Conservation (phyloP, 2,113 vertebrate genomes). For the Myanophis thanlyinensis region DNA sequence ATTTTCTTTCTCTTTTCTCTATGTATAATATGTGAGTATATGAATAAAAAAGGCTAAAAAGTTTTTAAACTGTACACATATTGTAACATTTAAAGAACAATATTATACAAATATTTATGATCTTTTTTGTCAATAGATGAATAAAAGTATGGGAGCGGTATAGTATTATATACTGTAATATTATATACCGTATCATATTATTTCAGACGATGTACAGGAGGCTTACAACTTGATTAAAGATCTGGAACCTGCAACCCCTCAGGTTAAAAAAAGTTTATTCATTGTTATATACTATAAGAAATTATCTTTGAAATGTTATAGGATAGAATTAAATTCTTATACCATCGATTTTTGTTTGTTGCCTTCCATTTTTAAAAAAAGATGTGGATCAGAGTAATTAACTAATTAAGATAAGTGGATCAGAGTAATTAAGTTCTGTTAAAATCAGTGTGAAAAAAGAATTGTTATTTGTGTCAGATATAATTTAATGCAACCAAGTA, state of each 20-base stretch:
- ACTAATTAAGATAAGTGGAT: background rate
- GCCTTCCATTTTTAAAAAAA: background rate
- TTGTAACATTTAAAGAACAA: slow-evolving; percentile 48
- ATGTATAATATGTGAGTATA: background rate
- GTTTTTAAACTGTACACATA: background rate
- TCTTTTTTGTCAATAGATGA: slow-evolving; percentile 19
- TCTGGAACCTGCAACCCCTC: slow-evolving; percentile 87
- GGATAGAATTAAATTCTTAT: background rate
- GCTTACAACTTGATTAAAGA: slow-evolving; percentile 95
- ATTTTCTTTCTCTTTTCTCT: background rate
- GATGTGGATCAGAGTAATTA: background rate
- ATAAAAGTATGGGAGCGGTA: slow-evolving; percentile 34
- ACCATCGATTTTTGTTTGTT: background rate
- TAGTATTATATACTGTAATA: background rate
- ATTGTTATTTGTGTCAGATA: background rate
- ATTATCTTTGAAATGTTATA: background rate
- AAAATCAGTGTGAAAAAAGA: background rate
- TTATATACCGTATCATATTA: slow-evolving; percentile 45
- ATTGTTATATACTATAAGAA: slow-evolving; percentile 22
- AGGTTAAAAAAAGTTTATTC: slow-evolving; percentile 74
- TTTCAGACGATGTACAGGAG: slow-evolving; percentile 92
- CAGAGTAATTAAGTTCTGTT: background rate
- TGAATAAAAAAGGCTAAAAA: background rate
- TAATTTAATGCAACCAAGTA: background rate
- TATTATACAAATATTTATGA: slow-evolving; percentile 40